Evolutionary conservation across 2,888 invertebrate species (phyloP), one percentile per base, ranked within the genome.

Genomic region (Artemia sinica): DNA sequence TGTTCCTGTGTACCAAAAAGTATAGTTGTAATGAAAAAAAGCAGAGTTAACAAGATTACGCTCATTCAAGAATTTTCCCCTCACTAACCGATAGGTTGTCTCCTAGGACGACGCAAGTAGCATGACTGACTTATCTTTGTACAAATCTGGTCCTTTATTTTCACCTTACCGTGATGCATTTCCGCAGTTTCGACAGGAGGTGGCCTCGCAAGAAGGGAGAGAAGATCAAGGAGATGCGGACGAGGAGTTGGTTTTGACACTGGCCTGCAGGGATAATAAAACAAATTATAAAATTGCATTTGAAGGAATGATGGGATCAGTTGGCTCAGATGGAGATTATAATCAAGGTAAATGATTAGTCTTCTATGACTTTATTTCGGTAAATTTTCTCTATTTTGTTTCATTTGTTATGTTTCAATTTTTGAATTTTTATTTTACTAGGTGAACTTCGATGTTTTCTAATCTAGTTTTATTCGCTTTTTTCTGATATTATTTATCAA

Each of bases 211-310:
- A 41, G 63, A 58, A 18, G 63, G 63, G 63, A 58, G 63, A 9
- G 63, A 58, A 74, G 92, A 93, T 79, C 84, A 85, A 72, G 41
- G 41, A 41, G 41, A 41, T 2, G 85, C 86, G 72, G 86, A 87
- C 77, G 86, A 87, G 75, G 90, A 91, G 76, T 87, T 91, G 76
- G 86, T 92, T 78, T 83, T 91, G 73, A 92, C 91, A 78, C 83
- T 91, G 73, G 92, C 91, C 72, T 93, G 92, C 78, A 88, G 89
- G 79, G 88, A 90, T 72, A 91, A 91, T 78, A 91, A 92, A 81
- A 89, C 91, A 79, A 93, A 93, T 81, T 93, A 93, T 78, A 93
- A 92, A 72, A 91, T 93, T 76, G 92, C 92, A 73, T 93, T 93
- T 75, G 91, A 92, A 81, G 92, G 91, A 28, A 58, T 58, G 63